Conservation (phyloP, 2,888 invertebrate genomes). For the Ecdyonurus torrentis region DNA sequence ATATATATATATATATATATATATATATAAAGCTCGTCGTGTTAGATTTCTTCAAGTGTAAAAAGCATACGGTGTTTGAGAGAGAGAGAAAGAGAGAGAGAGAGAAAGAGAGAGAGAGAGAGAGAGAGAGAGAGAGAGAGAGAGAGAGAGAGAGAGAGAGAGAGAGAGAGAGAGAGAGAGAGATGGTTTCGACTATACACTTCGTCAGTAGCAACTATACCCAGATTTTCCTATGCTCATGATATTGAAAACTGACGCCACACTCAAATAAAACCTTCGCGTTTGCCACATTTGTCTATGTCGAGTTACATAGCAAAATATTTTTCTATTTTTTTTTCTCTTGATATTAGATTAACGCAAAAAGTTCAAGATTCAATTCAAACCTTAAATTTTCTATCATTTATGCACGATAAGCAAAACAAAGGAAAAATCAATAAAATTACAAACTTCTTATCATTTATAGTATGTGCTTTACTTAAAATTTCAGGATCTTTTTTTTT, state of each 20-base stretch:
- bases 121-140: constrained; percentile 10
- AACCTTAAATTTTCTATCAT: too few species aligned
- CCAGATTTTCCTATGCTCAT: background rate
- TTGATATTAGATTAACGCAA: too few species aligned
- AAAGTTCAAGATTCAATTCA: too few species aligned
- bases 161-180: constrained; percentile 15
- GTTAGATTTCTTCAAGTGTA: background rate
- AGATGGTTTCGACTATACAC: constrained; percentile 20
- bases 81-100: background rate
- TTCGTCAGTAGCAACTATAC: too few species aligned
- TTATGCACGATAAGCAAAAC: too few species aligned
- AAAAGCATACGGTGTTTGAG: background rate
- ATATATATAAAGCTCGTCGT: constrained; percentile 19
- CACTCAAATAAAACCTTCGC: too few species aligned
- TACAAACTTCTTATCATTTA: too few species aligned
- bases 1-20: constrained; percentile 17
- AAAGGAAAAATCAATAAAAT: too few species aligned
- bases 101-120: constrained; percentile 16
- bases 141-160: constrained; percentile 14
- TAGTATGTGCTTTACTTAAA: too few species aligned
- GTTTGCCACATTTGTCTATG: background rate
- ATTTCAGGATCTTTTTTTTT: too few species aligned
- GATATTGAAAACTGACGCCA: background rate
- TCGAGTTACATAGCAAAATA: background rate
- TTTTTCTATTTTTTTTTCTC: background rate